Evolutionary conservation across 2,797 vertebrate genomes (phyloP).

Genomic region (Carcharodon carcharias): DNA sequence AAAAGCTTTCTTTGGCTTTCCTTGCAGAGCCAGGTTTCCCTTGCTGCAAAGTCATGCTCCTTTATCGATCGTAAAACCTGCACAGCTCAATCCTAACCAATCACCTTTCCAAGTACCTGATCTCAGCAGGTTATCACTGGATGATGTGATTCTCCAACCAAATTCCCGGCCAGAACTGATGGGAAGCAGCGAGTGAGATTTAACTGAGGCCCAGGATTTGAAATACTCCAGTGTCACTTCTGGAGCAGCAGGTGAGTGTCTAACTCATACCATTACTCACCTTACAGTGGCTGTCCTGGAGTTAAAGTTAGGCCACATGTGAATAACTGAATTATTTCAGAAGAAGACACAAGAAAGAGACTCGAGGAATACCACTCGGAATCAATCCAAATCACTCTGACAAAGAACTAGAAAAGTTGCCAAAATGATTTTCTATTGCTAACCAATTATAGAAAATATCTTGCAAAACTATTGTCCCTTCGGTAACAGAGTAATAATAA

Average conservation of each 20-base stretch:
- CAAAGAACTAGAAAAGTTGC: neutral
- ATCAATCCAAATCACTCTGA: neutral
- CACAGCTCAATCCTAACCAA: too few relatives aligned
- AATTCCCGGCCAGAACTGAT: too few relatives aligned
- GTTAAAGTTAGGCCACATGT: neutral
- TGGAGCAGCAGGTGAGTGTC: neutral
- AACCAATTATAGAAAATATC: neutral
- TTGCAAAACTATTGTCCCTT: neutral
- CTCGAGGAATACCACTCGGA: neutral
- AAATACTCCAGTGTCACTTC: neutral
- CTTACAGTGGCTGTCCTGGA: neutral
- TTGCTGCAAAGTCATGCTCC: too few relatives aligned
- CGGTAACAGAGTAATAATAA: neutral
- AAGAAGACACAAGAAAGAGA: neutral
- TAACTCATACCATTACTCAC: neutral
- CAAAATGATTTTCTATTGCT: neutral
- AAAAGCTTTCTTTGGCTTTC: too few relatives aligned
- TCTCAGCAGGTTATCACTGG: too few relatives aligned
- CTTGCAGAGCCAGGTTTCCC: too few relatives aligned
- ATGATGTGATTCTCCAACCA: too few relatives aligned
- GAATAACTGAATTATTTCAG: neutral
- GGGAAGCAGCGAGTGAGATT: too few relatives aligned
- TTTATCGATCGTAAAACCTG: too few relatives aligned
- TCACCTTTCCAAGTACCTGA: too few relatives aligned
- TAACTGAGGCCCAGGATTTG: neutral